Conservation (phyloP, 2,113 vertebrate species). For the Pomatorhinus ruficollis region DNA sequence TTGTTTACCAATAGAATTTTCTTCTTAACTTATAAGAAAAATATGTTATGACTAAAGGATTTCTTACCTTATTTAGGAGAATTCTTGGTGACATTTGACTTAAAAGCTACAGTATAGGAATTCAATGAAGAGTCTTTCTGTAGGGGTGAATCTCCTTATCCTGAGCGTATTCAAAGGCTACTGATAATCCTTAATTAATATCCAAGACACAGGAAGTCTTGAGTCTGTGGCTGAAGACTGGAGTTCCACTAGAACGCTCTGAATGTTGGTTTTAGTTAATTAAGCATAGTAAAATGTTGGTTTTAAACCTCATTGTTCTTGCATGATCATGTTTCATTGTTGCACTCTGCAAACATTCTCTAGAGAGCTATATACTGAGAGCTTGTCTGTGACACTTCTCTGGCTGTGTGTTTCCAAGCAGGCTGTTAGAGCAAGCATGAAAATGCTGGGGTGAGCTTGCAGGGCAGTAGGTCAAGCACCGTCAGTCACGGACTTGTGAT, state of each 20-base stretch:
- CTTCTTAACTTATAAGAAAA: neutral
- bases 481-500: constrained; percentile 13
- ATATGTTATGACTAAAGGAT: neutral
- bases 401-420: neutral
- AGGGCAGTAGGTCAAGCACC: constrained; percentile 25
- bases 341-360: constrained; percentile 33
- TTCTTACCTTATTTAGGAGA: neutral
- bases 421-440: neutral
- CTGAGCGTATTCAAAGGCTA: neutral
- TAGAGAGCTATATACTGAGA: constrained; percentile 39
- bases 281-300: neutral
- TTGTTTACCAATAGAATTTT: neutral
- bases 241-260: neutral
- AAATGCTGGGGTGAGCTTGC: neutral
- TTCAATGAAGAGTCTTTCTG: neutral
- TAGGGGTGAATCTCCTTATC: neutral
- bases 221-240: neutral
- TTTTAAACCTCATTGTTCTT: constrained; percentile 19
- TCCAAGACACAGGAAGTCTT: neutral
- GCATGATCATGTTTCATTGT: constrained; percentile 1
- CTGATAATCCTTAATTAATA: neutral
- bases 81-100: neutral
- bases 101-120: neutral
- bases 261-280: constrained; percentile 38
- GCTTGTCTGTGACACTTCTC: constrained; percentile 43